Base-by-base conservation (phyloP, 2,797 vertebrate species). In the Muraenolepis orangiensis region DNA sequence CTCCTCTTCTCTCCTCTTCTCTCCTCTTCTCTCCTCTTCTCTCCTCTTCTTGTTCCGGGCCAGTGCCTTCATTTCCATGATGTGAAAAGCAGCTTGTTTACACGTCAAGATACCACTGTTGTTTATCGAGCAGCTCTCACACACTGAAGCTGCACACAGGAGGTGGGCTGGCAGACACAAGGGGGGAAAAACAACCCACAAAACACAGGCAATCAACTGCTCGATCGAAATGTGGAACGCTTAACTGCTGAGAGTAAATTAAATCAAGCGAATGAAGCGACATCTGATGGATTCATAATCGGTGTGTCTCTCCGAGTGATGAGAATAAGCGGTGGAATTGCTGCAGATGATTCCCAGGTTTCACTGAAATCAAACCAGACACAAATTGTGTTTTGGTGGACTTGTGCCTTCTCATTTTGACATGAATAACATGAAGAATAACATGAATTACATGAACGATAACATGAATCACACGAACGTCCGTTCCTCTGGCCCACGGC, bases 301-400 rank as follows among this genome's bases (percentile, higher is more conserved):
- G 80, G 86, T 78, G 83, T 81, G 84, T 85, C 85, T 85, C 85
- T 78, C 81, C 69, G 86, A 86, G 73, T 66, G 79, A 87, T 81
- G 75, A 87, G 82, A 76, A 78, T 85, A 86, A 85, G 85, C 86
- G 79, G 72, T 79, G 87, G 32, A 72, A 89, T 84, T 81, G 67
- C 80, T 82, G 77, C 81, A 79, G 76, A 88, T 76, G 61, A 86
- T 88, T 88, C 80, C 51, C 68, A 23, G 23, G n/a, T n/a, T n/a
- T 77, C 82, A 86, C 85, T 76, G 71, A 82, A 90, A 87, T 87
- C 36, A 84, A 87, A 86, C 80, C 72, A 76, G 78, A 72, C 26
- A 74, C 73, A 78, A n/a, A 81, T 80, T 82, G 78, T 1, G 81
- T 80, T 78, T 78, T 74, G 77, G 69, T 11, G 26, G 77, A 79